Evolutionary conservation across 2,888 invertebrate genomes (phyloP).

Genomic region (Schrankia costaestrigalis): DNA sequence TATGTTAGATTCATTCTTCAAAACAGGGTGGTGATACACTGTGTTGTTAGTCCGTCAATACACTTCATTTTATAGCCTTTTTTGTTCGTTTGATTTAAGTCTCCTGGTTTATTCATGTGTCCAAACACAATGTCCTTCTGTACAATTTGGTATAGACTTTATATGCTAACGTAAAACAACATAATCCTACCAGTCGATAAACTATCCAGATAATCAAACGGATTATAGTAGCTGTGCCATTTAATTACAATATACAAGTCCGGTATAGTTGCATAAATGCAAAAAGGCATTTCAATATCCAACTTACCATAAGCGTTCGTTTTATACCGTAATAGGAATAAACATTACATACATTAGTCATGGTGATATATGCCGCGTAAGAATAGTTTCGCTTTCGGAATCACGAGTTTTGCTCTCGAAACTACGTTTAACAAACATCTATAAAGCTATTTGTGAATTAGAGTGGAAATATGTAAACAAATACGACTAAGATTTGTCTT

Average conservation of each 20-base stretch:
- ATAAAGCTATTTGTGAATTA: conserved; percentile 26
- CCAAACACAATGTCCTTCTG: too few species aligned
- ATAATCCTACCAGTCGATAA: conserved; percentile 2
- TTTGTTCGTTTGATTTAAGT: too few species aligned
- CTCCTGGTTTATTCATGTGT: too few species aligned
- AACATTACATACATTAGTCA: conserved; percentile 33
- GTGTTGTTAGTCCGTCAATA: too few species aligned
- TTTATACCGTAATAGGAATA: conserved; percentile 35
- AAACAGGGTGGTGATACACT: too few species aligned
- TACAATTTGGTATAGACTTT: too few species aligned
- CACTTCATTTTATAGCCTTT: too few species aligned
- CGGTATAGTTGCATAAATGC: conserved; percentile 22
- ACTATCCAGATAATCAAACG: conserved; percentile 2
- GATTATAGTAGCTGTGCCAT: conserved; percentile 2
- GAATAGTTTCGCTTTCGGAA: conserved; percentile 66
- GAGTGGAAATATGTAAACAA: conserved; percentile 36
- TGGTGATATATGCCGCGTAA: conserved; percentile 36
- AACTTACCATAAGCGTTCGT: conserved; percentile 28
- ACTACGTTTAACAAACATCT: conserved; percentile 39
- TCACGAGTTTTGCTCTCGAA: conserved; percentile 69
- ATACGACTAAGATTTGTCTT: conserved; percentile 5
- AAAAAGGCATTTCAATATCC: conserved; percentile 34
- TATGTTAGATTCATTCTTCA: too few species aligned
- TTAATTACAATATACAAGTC: conserved; percentile 8
- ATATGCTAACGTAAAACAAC: not conserved